These are phyloP conservation scores for Helicolenus hilgendorfi DNA, from an alignment of 2,797 vertebrate species.

Conservation along the genomic window DNA sequence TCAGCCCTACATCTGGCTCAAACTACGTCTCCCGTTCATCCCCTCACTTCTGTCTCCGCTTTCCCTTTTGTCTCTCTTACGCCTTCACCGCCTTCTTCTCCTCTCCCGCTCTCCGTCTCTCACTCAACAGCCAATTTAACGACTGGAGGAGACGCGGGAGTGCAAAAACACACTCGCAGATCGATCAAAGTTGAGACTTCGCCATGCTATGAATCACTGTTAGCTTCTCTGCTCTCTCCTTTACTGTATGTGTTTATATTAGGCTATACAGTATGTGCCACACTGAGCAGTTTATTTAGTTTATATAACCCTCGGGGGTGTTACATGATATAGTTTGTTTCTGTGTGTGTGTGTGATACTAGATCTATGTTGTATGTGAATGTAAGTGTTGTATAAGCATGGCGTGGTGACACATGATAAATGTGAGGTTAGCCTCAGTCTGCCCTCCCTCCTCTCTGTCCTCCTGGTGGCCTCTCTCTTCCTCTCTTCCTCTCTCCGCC, in stretches of 20 bases:
- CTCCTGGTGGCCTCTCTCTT: constrained; percentile 74
- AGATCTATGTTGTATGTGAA: constrained; percentile 50
- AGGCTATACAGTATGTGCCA: not conserved
- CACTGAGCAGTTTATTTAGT: constrained; percentile 57
- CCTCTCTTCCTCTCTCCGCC: not conserved
- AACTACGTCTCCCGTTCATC: constrained; percentile 12
- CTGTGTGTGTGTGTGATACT: not conserved
- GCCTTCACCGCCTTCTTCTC: not conserved
- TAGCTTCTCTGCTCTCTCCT: constrained; percentile 3
- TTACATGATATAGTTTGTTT: constrained; percentile 40
- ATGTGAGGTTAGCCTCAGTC: constrained; percentile 67
- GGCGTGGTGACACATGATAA: constrained; percentile 76
- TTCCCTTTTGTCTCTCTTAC: not conserved
- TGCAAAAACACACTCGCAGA: constrained; percentile 60
- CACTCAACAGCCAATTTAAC: constrained; percentile 48
- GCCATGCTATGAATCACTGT: constrained; percentile 59
- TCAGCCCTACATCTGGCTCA: constrained; percentile 21
- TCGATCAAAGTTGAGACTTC: constrained; percentile 69
- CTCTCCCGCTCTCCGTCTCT: not conserved
- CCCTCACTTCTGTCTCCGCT: not conserved
- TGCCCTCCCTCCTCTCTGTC: constrained; percentile 66
- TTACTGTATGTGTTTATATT: constrained; percentile 14
- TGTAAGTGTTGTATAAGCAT: constrained; percentile 57
- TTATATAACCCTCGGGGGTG: constrained; percentile 43
- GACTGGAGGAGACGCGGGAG: constrained; percentile 21